These are phyloP conservation scores for Nycticebus coucang DNA, from an alignment of 2,113 vertebrate species.

Conservation along the genomic window DNA sequence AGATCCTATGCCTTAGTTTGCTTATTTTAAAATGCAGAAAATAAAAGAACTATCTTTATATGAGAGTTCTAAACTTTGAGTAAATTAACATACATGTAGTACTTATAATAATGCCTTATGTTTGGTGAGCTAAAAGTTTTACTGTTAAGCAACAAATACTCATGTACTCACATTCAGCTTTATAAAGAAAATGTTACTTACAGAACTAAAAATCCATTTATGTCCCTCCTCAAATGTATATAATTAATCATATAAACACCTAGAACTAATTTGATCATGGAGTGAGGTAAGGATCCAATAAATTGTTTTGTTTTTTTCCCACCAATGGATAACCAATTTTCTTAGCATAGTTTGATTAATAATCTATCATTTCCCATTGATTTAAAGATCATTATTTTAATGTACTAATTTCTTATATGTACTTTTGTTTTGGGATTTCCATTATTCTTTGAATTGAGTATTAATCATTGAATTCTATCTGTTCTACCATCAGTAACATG, in stretches of 20 bases:
- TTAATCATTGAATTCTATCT: neutral
- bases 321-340: neutral
- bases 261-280: neutral
- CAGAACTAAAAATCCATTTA: neutral
- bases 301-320: neutral
- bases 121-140: slow-evolving; percentile 21
- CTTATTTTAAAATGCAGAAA: slow-evolving; percentile 1
- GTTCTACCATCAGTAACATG: neutral
- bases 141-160: neutral
- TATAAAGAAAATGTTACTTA: slow-evolving; percentile 4
- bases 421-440: neutral
- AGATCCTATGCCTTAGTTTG: neutral
- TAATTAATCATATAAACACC: neutral
- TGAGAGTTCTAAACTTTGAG: neutral
- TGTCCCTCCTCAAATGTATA: neutral
- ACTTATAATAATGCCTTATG: neutral
- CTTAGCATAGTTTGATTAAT: neutral
- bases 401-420: neutral
- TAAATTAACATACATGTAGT: neutral
- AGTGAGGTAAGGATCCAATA: neutral
- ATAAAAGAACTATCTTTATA: neutral
- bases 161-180: neutral
- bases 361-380: neutral
- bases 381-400: neutral
- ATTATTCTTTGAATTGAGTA: no score